A percentile compares a stretch with the other conserved stretches of the same genome.
These are phyloP conservation scores for Neelides sp. DNA, from an alignment of 1,140 invertebrate species.

Conservation along the genomic window DNA sequence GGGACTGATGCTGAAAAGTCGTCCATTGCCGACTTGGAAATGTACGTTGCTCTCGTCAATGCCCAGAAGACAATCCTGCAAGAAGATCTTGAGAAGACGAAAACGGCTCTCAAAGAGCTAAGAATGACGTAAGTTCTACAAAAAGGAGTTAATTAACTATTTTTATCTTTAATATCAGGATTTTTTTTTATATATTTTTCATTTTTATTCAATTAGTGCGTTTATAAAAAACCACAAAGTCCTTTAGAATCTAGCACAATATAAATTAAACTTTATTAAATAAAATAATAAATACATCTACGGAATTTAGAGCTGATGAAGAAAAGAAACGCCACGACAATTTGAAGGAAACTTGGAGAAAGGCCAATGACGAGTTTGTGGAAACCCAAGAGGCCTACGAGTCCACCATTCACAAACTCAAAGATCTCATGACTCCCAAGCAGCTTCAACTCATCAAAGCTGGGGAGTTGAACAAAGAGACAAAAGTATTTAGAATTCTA, in stretches of 20 bases:
- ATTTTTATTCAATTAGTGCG: no score
- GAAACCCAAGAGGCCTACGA: conserved; percentile 42
- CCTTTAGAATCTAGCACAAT: no score
- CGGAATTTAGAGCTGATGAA: conserved; percentile 36
- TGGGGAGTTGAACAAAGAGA: conserved; percentile 8
- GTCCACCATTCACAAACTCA: conserved; percentile 39
- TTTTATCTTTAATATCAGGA: not conserved
- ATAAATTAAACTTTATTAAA: no score
- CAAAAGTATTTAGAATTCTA: not conserved
- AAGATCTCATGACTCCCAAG: conserved; percentile 37
- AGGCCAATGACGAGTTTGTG: conserved; percentile 44
- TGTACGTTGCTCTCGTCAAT: conserved; percentile 44
- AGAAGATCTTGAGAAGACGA: conserved; percentile 39
- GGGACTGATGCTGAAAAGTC: conserved; percentile 36
- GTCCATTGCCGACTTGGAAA: conserved; percentile 41
- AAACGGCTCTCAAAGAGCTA: conserved; percentile 28
- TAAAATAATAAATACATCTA: no score
- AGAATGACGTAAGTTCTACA: conserved; percentile 13
- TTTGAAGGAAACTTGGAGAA: conserved; percentile 42
- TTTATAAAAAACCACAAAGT: no score
- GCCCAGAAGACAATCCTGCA: conserved; percentile 43
- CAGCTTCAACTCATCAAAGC: conserved; percentile 34
- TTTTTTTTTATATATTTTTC: no score
- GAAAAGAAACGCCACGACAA: conserved; percentile 39
- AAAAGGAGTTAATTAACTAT: not conserved